Percentiles rank a stretch among this genome's conserved stretches.
Evolutionary conservation across 2,797 vertebrate genomes (phyloP).

Genomic region (Betta splendens): DNA sequence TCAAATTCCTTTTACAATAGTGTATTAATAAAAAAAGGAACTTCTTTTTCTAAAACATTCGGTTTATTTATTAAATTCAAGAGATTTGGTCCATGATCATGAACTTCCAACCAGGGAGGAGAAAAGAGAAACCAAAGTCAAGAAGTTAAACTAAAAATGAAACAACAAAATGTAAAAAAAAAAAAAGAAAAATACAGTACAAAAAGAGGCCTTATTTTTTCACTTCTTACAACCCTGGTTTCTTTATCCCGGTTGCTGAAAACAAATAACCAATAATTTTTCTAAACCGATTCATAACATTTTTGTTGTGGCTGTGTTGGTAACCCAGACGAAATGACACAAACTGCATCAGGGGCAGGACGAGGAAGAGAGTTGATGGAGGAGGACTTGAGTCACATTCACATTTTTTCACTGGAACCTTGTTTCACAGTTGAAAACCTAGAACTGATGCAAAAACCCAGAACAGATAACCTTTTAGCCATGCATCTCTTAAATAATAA

Average conservation of each 20-base stretch:
- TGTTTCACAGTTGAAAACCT: not conserved
- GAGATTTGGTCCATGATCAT: constrained; percentile 87
- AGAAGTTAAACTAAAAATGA: constrained; percentile 50
- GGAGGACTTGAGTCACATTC: constrained; percentile 2
- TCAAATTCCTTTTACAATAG: too few relatives aligned
- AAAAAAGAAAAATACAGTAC: constrained; percentile 79
- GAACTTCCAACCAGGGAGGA: constrained; percentile 79
- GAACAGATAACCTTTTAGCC: not conserved
- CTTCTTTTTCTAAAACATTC: constrained; percentile 77
- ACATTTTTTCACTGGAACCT: not conserved
- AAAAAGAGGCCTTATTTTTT: constrained; percentile 73
- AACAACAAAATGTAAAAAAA: constrained; percentile 48
- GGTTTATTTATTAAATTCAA: constrained; percentile 88
- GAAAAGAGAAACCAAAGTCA: constrained; percentile 72
- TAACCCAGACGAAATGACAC: constrained; percentile 28
- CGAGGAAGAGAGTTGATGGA: not conserved
- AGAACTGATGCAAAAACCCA: not conserved
- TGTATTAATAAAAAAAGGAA: not conserved
- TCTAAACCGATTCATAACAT: constrained; percentile 37
- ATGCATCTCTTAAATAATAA: not conserved
- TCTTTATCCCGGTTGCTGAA: constrained; percentile 55
- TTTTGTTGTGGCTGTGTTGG: constrained; percentile 32
- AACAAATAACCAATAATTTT: constrained; percentile 37
- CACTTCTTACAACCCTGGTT: constrained; percentile 71
- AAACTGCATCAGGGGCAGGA: constrained; percentile 1